Evolutionary conservation across 2,888 invertebrate genomes (phyloP).

Genomic region (Muschampia plurimacula): DNA sequence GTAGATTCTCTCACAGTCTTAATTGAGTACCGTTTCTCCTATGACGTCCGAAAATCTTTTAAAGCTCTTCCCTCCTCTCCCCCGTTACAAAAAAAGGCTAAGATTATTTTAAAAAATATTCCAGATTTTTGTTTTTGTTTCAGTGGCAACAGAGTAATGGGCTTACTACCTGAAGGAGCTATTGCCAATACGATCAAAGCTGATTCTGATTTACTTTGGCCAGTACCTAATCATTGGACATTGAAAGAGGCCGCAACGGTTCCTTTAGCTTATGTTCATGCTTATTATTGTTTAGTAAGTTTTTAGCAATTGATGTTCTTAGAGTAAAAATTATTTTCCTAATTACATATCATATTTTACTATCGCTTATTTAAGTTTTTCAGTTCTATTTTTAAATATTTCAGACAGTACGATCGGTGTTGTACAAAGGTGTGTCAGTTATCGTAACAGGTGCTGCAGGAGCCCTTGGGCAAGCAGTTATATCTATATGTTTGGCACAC

Average conservation of each 20-base stretch:
- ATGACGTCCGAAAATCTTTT: too few species aligned
- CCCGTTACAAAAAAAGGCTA: too few species aligned
- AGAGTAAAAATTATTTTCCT: too few species aligned
- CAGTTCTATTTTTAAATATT: background rate
- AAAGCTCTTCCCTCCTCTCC: too few species aligned
- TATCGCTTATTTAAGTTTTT: background rate
- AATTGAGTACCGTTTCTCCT: too few species aligned
- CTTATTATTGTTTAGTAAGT: conserved; percentile 64
- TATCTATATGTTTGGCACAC: conserved; percentile 42
- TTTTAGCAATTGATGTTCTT: background rate
- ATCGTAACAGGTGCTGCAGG: conserved; percentile 43
- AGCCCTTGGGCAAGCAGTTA: conserved; percentile 45
- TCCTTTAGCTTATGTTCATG: conserved; percentile 87
- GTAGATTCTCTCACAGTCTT: too few species aligned
- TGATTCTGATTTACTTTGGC: conserved; percentile 84
- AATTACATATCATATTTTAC: too few species aligned
- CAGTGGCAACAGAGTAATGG: conserved; percentile 80
- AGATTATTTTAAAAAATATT: too few species aligned
- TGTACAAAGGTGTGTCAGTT: conserved; percentile 1
- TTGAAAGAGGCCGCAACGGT: conserved; percentile 91
- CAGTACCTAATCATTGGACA: conserved; percentile 88
- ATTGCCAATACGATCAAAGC: conserved; percentile 84
- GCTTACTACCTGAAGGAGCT: conserved; percentile 81
- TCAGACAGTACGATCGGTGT: conserved; percentile 10
- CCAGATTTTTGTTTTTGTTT: too few species aligned